These are phyloP conservation scores for Coendou prehensilis DNA, from an alignment of 2,797 vertebrate genomes.

Conservation along the genomic window DNA sequence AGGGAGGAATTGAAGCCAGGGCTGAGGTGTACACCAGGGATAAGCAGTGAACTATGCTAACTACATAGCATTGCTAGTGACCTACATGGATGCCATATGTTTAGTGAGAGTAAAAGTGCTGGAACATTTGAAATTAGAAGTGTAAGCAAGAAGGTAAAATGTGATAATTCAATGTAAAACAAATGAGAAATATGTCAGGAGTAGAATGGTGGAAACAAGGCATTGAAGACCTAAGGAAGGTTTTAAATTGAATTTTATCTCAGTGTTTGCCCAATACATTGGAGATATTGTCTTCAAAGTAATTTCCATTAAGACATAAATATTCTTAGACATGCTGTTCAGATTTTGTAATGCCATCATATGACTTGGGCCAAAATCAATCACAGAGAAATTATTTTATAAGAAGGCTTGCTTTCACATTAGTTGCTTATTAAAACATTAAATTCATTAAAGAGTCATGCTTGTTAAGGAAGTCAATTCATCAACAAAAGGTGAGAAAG, in stretches of 20 bases:
- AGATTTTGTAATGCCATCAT: conserved; percentile 75
- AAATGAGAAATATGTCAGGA: neutral
- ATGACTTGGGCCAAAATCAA: conserved; percentile 72
- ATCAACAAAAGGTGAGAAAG: conserved; percentile 31
- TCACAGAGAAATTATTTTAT: conserved; percentile 17
- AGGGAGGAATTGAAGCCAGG: neutral
- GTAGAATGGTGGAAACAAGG: neutral
- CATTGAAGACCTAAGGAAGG: neutral
- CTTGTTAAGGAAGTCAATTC: conserved; percentile 36
- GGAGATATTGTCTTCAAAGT: conserved; percentile 65
- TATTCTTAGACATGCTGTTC: conserved; percentile 82
- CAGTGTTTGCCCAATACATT: conserved; percentile 45
- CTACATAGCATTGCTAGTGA: neutral
- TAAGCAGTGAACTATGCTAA: neutral
- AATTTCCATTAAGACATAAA: conserved; percentile 83
- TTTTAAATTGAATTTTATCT: conserved; percentile 42
- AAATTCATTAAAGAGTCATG: conserved; percentile 57
- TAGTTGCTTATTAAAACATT: conserved; percentile 60
- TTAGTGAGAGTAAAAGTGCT: neutral
- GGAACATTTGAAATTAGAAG: neutral
- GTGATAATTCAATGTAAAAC: neutral
- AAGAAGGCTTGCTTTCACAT: neutral
- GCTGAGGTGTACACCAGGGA: neutral
- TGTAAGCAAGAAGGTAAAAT: neutral
- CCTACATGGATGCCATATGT: neutral